phyloP scores from a whole-genome alignment of 2,113 vertebrate genomes.

The Ptychochromis oligacanthus region DNA sequence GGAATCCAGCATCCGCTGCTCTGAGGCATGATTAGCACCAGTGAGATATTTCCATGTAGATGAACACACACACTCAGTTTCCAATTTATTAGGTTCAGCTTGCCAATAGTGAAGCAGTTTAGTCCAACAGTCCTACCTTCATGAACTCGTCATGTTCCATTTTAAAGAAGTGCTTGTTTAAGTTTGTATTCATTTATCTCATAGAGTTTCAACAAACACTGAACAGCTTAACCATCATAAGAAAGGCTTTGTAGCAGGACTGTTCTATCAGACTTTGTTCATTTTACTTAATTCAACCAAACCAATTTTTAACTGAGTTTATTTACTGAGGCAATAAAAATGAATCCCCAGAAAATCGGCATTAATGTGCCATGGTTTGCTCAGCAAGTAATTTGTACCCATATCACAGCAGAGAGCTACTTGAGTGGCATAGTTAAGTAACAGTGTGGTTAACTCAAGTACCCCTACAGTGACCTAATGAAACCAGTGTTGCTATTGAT shows the following conservation, averaged over 20 bases:
- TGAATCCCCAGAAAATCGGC: neutral
- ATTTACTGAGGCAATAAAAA: neutral
- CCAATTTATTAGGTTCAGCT: neutral
- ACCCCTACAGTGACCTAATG: neutral
- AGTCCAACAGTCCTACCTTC: neutral
- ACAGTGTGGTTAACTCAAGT: neutral
- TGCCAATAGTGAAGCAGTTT: neutral
- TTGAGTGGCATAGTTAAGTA: neutral
- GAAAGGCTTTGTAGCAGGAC: neutral
- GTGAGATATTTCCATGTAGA: neutral
- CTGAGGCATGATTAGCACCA: neutral
- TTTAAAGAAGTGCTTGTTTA: neutral
- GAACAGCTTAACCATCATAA: neutral
- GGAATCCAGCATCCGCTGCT: neutral
- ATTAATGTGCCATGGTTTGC: neutral
- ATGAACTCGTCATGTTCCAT: neutral
- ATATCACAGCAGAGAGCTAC: neutral
- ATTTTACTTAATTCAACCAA: neutral
- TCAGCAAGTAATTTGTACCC: neutral
- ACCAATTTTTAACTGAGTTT: neutral
- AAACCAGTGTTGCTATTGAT: neutral
- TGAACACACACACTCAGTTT: neutral
- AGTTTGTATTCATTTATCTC: too few relatives aligned
- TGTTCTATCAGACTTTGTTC: neutral
- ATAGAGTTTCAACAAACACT: neutral